These are phyloP conservation scores for Tetanocera ferruginea DNA, from an alignment of 2,888 invertebrate species.

Conservation along the genomic window DNA sequence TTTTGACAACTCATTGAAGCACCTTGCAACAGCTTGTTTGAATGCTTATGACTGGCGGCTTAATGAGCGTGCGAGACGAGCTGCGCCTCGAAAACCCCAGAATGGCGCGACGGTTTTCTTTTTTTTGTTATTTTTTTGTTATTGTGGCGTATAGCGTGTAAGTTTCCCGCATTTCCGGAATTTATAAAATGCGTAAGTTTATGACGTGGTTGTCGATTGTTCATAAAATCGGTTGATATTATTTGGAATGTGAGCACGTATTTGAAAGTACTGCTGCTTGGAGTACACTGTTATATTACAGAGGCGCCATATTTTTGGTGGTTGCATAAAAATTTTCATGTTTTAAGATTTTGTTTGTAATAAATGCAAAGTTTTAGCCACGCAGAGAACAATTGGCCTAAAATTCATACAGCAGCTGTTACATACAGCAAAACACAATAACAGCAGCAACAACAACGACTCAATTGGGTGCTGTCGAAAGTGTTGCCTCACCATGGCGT, in stretches of 20 bases:
- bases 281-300: not conserved
- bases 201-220: conserved; percentile 53
- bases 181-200: conserved; percentile 55
- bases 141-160: not conserved
- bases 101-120: conserved; percentile 43
- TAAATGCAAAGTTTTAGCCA: not conserved
- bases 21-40: not conserved
- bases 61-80: conserved; percentile 65
- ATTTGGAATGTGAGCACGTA: conserved; percentile 3
- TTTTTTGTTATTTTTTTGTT: conserved; percentile 33
- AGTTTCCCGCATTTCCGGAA: conserved; percentile 51
- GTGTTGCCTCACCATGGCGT: conserved; percentile 45
- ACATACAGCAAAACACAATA: not conserved
- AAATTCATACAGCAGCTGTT: not conserved
- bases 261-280: not conserved
- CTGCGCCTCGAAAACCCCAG: conserved; percentile 43
- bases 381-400: not conserved
- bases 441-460: not conserved
- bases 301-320: not conserved
- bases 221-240: conserved; percentile 20
- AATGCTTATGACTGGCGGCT: conserved; percentile 36
- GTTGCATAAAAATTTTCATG: not conserved
- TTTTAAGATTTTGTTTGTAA: not conserved
- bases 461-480: conserved; percentile 17
- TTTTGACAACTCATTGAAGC: conserved; percentile 35